Percentiles rank a stretch among this genome's conserved stretches.
Conservation (phyloP, 2,113 vertebrate species). For the Engraulis encrasicolus region DNA sequence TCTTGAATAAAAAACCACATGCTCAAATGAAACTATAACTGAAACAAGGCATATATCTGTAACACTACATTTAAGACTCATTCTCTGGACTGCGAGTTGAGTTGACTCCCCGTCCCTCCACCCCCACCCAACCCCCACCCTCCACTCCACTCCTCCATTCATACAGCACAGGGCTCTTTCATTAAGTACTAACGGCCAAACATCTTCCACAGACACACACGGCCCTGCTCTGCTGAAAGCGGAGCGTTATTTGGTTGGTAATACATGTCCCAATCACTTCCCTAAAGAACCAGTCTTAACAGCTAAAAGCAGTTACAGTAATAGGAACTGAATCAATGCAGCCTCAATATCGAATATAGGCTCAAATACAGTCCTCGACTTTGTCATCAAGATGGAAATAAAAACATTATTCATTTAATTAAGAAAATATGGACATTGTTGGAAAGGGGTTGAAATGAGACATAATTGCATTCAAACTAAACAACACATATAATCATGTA, state of each 20-base stretch:
- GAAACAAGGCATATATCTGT: slow-evolving; percentile 43
- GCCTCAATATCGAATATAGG: not conserved
- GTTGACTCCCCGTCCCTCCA: no score
- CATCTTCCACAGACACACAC: slow-evolving; percentile 15
- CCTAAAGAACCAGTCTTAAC: not conserved
- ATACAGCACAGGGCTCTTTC: not conserved
- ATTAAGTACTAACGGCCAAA: not conserved
- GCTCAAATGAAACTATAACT: slow-evolving; percentile 41
- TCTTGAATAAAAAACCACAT: slow-evolving; percentile 60
- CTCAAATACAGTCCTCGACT: not conserved
- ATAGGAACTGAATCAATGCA: not conserved
- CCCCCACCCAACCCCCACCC: no score
- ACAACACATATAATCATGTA: not conserved
- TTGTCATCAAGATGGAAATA: not conserved
- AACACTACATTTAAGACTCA: slow-evolving; percentile 37
- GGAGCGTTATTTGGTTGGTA: not conserved
- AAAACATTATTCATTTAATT: not conserved
- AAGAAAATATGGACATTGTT: not conserved
- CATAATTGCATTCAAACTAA: not conserved
- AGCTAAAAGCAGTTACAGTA: not conserved
- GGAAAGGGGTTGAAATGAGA: not conserved
- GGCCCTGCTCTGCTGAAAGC: not conserved
- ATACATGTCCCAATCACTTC: not conserved
- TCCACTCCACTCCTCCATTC: slow-evolving; percentile 29
- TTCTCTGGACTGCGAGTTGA: slow-evolving; percentile 42